phyloP scores from a whole-genome alignment of 2,888 invertebrate species.

The Nomada lathburiana region DNA sequence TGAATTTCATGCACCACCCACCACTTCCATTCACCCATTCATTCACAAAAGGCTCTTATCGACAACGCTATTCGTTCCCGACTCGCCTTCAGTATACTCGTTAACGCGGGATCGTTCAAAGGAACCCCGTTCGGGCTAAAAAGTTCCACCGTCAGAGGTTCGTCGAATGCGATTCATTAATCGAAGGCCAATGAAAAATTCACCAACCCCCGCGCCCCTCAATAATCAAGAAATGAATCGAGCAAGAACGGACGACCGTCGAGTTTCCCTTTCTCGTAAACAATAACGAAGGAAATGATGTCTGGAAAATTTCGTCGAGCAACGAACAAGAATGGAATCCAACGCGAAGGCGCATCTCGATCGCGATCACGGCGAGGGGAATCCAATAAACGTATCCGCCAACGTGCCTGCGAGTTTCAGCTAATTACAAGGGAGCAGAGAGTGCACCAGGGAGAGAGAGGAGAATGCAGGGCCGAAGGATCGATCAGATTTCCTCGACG shows the following conservation, averaged over 20 bases:
- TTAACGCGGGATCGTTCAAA: slow-evolving; percentile 24
- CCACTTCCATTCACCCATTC: slow-evolving; percentile 6
- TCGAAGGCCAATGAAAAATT: slow-evolving; percentile 37
- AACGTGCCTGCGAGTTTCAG: slow-evolving; percentile 11
- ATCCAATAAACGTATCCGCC: slow-evolving; percentile 54
- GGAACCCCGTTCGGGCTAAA: slow-evolving; percentile 18
- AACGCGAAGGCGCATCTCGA: neutral
- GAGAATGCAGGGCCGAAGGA: neutral
- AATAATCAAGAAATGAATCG: slow-evolving; percentile 11
- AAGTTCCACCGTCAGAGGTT: neutral
- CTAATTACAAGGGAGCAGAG: slow-evolving; percentile 46
- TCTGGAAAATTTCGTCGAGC: slow-evolving; percentile 12
- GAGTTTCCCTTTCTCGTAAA: neutral
- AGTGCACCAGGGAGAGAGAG: neutral
- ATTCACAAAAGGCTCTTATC: slow-evolving; percentile 48
- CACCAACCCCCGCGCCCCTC: neutral
- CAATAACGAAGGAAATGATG: neutral
- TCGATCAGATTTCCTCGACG: neutral
- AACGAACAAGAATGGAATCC: slow-evolving; percentile 5
- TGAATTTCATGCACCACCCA: slow-evolving; percentile 23
- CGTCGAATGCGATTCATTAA: slow-evolving; percentile 38
- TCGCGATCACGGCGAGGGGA: slow-evolving; percentile 33
- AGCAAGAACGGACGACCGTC: neutral
- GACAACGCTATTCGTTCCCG: slow-evolving; percentile 39
- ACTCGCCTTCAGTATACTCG: slow-evolving; percentile 26